These are phyloP conservation scores for Drosophila prosaltans DNA, from an alignment of 1,140 invertebrate species.

Conservation along the genomic window DNA sequence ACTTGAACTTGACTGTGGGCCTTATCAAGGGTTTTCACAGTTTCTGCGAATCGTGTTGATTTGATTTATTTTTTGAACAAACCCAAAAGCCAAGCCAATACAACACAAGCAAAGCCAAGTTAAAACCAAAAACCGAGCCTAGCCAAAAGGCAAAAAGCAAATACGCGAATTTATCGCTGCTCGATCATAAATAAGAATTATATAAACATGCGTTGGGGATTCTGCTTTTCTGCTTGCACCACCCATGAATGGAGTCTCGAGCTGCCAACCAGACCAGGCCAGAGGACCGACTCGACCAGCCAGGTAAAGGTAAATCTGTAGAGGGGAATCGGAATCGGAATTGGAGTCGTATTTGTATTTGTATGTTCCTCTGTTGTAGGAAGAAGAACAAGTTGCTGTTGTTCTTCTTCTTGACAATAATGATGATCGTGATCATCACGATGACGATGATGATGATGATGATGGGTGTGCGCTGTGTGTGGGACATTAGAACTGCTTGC, in stretches of 20 bases:
- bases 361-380: slow-evolving; percentile 16
- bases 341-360: background rate
- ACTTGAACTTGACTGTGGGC: slow-evolving; percentile 7
- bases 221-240: slow-evolving; percentile 33
- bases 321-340: slow-evolving; percentile 7
- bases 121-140: background rate
- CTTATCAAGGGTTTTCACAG: slow-evolving; percentile 24
- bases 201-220: slow-evolving; percentile 74
- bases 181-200: slow-evolving; percentile 82
- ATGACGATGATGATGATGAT: slow-evolving; percentile 29
- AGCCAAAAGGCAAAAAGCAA: background rate
- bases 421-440: slow-evolving; percentile 21
- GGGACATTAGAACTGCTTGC: slow-evolving; percentile 70
- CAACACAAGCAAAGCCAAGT: background rate
- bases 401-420: slow-evolving; percentile 26
- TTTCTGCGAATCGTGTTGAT: slow-evolving; percentile 82
- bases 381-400: slow-evolving; percentile 44
- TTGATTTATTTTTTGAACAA: slow-evolving; percentile 76
- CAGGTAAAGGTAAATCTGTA: slow-evolving; percentile 6
- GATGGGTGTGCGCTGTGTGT: slow-evolving; percentile 59
- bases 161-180: slow-evolving; percentile 69
- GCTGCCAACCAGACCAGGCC: background rate
- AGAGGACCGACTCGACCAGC: background rate
- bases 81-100: slow-evolving; percentile 20
- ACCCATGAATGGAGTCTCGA: slow-evolving; percentile 67